phyloP scores from a whole-genome alignment of 2,888 invertebrate genomes.

The Geophilus truncorum region DNA sequence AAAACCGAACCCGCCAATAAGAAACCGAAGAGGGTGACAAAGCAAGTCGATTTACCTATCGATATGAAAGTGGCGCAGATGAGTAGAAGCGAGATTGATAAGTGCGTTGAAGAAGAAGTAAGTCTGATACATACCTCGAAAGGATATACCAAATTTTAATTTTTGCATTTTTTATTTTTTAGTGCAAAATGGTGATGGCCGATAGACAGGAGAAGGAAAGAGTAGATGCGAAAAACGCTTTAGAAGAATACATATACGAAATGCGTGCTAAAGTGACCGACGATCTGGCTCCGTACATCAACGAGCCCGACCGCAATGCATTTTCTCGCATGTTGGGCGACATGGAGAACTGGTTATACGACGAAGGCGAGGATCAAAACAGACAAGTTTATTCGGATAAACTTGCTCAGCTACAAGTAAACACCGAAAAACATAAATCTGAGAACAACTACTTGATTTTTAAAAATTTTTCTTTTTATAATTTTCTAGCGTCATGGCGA shows the following conservation, averaged over 20 bases:
- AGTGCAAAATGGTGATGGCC: constrained; percentile 74
- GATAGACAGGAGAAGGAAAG: constrained; percentile 92
- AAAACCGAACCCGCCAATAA: constrained; percentile 48
- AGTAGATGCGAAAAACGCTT: constrained; percentile 89
- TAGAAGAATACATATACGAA: constrained; percentile 98
- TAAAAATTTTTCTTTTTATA: background rate
- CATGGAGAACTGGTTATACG: constrained; percentile 95
- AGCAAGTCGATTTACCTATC: constrained; percentile 78
- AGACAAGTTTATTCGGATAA: constrained; percentile 61
- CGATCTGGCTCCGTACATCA: constrained; percentile 67
- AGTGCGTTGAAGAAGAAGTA: constrained; percentile 74
- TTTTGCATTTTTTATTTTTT: constrained; percentile 37
- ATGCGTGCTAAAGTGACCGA: constrained; percentile 79
- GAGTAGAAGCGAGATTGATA: constrained; percentile 64
- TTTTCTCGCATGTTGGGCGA: constrained; percentile 62
- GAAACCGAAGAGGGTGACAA: constrained; percentile 72
- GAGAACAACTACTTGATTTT: too few relatives aligned
- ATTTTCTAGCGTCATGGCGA: constrained; percentile 70
- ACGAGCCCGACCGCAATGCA: constrained; percentile 52
- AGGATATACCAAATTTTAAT: background rate
- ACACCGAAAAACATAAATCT: background rate
- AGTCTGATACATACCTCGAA: constrained; percentile 38
- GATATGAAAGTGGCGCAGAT: constrained; percentile 69
- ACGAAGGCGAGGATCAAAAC: constrained; percentile 90
- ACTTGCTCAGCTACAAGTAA: constrained; percentile 53